A percentile compares a stretch with the other conserved stretches of the same genome.
phyloP scores from a whole-genome alignment of 2,113 vertebrate species.

The Etheostoma cragini region DNA sequence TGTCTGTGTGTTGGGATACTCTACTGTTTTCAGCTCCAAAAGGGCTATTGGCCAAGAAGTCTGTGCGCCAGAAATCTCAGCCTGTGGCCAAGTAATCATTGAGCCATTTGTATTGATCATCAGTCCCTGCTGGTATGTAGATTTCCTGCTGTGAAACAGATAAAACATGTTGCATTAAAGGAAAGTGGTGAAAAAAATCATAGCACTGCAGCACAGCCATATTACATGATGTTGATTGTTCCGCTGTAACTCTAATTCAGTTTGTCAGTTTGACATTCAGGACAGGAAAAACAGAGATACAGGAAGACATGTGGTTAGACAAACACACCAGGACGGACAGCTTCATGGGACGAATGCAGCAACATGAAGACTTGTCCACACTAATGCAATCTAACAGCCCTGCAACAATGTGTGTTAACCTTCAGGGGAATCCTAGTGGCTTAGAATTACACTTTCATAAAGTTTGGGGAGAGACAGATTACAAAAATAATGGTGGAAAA shows the following conservation, averaged over 20 bases:
- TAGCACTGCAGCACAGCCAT: conserved; percentile 3
- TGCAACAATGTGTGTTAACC: background rate
- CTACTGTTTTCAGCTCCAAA: conserved; percentile 48
- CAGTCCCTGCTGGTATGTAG: conserved; percentile 49
- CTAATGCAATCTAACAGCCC: conserved; percentile 30
- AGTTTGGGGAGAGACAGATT: background rate
- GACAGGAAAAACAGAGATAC: conserved; percentile 35
- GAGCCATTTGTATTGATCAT: conserved; percentile 69
- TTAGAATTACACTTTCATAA: background rate
- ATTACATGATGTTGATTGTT: conserved; percentile 43
- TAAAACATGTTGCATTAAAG: conserved; percentile 35
- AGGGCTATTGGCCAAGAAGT: conserved; percentile 33
- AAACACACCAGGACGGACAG: conserved; percentile 44
- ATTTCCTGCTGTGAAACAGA: conserved; percentile 41
- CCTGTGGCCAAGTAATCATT: conserved; percentile 62
- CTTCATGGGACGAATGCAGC: conserved; percentile 17
- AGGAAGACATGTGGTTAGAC: conserved; percentile 36
- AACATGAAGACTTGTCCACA: conserved; percentile 33
- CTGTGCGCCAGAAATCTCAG: conserved; percentile 39
- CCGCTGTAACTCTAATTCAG: conserved; percentile 45
- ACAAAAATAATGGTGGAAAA: background rate
- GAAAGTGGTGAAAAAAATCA: background rate
- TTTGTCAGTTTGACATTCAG: conserved; percentile 69
- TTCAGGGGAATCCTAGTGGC: background rate
- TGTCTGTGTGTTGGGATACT: conserved; percentile 24